These are phyloP conservation scores for Drosophila testacea DNA, from an alignment of 2,888 invertebrate genomes.

Conservation along the genomic window DNA sequence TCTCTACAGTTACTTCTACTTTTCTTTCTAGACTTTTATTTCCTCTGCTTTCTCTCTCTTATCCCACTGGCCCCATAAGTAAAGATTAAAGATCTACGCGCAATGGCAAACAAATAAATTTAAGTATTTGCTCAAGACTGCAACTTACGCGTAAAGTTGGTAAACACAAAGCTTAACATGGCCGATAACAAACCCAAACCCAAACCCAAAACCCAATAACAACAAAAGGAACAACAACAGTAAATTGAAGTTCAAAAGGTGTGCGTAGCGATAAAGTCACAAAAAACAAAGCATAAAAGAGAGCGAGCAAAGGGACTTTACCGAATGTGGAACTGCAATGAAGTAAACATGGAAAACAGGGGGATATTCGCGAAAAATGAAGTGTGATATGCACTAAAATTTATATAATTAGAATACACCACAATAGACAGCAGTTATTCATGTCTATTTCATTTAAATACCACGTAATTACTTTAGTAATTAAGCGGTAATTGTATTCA, in stretches of 20 bases:
- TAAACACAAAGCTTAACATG: slow-evolving; percentile 50
- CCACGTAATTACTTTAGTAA: slow-evolving; percentile 4
- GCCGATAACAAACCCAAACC: slow-evolving; percentile 31
- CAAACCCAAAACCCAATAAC: slow-evolving; percentile 23
- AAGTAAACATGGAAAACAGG: slow-evolving; percentile 11
- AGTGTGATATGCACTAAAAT: slow-evolving; percentile 1
- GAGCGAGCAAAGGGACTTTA: slow-evolving; percentile 7
- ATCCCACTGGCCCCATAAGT: slow-evolving; percentile 24
- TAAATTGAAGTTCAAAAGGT: slow-evolving; percentile 42
- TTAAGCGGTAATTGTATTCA: neutral
- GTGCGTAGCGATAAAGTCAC: slow-evolving; percentile 34
- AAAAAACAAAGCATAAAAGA: slow-evolving; percentile 13
- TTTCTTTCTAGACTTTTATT: neutral
- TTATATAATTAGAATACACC: neutral
- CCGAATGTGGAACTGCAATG: slow-evolving; percentile 1
- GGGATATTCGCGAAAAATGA: neutral
- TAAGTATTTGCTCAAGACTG: slow-evolving; percentile 50
- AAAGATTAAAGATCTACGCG: slow-evolving; percentile 26
- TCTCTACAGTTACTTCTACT: neutral
- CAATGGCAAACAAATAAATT: slow-evolving; percentile 46
- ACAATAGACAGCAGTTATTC: neutral
- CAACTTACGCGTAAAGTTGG: slow-evolving; percentile 52
- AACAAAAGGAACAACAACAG: slow-evolving; percentile 15
- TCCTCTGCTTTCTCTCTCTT: neutral
- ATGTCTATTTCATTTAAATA: neutral